Base-by-base conservation (phyloP, 2,797 vertebrate species). In the Paratrypauchen microcephalus region DNA sequence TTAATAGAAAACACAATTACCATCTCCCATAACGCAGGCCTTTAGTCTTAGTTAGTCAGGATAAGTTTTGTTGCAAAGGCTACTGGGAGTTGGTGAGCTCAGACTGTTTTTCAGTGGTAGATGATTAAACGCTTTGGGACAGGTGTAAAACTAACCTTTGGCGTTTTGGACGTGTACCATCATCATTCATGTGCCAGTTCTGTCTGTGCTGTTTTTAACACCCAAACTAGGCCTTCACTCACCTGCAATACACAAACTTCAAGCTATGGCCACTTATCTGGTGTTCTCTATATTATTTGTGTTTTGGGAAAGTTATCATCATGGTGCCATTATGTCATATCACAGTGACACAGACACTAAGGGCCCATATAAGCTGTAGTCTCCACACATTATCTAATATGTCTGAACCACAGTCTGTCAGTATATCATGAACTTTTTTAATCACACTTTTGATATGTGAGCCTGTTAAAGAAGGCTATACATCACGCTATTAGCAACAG, bases 81-180 rank as follows among this genome's bases (percentile, higher is more conserved):
- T 93, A 90, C 88, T 88, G 87, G 85, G 85, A 87, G 78, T 76
- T 79, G 28, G 58, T 82, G 88, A 92, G 90, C 88, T 87, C 92
- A 92, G 91, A 62, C 82, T 96, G 95, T 97, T 97, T 36, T 96
- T 94, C 93, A 96, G 94, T 89, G 83, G 97, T 98, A 96, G 97
- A 99, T 99, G 94, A 99, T 99, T 99, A 98, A 99, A 96, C 96
- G 87, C 90, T 83, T 92, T 81, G 76, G 90, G 85, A 93, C 95
- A 97, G 96, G 96, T 97, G 95, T 97, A 97, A 97, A 97, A 92
- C 96, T 93, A 97, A 98, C 96, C 97, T 98, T 98, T 99, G 97
- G 96, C 95, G 94, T 95, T 89, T 80, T 92, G 89, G 91, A 93
- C 89, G 85, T 82, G 72, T 89, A 93, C 89, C 83, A 92, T 91